phyloP scores from a whole-genome alignment of 2,113 vertebrate genomes.

The Ptyas mucosa region DNA sequence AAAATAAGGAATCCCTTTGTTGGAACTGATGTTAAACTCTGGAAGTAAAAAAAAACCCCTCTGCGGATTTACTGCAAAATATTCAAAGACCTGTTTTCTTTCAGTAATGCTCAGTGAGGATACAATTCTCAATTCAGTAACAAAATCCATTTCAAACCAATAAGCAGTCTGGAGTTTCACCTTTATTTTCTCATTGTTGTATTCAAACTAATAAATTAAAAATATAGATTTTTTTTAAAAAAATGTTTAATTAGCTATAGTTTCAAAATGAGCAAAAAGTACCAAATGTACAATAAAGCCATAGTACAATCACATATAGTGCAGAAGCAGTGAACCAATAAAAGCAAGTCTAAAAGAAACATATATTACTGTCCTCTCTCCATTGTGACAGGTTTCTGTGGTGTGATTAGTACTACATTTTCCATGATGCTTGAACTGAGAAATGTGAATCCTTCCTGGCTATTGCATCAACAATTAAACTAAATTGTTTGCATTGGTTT shows the following conservation, averaged over 20 bases:
- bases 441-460: background rate
- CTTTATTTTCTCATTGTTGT: background rate
- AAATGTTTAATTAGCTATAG: background rate
- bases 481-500: too few species aligned
- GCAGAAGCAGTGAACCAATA: background rate
- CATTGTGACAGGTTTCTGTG: background rate
- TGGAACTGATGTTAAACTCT: background rate
- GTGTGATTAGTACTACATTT: background rate
- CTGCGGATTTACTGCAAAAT: background rate
- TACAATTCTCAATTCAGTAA: background rate
- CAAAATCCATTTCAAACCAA: background rate
- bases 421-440: background rate
- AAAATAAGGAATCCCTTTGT: background rate
- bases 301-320: background rate
- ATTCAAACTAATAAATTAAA: background rate
- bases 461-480: background rate
- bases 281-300: background rate
- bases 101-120: background rate
- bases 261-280: background rate
- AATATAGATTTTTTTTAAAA: background rate
- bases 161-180: background rate
- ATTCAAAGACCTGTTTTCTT: background rate
- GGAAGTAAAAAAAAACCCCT: background rate
- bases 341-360: background rate
- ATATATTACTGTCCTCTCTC: background rate